These are phyloP conservation scores for Equus quagga DNA, from an alignment of 2,113 vertebrate genomes.

Conservation along the genomic window DNA sequence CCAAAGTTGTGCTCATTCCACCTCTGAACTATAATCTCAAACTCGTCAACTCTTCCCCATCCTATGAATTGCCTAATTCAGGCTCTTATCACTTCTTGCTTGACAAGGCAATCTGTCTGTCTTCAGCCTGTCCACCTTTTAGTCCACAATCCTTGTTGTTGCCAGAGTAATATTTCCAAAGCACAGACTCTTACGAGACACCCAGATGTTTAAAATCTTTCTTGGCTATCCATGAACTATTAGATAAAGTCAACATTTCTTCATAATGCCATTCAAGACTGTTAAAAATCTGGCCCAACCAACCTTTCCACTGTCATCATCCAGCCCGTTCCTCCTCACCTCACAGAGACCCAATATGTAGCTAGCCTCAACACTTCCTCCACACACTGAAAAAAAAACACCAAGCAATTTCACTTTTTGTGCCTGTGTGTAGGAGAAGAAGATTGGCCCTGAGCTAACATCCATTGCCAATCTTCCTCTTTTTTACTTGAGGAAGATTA, in stretches of 20 bases:
- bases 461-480: no score
- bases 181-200: not conserved
- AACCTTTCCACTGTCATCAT: not conserved
- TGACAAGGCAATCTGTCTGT: constrained; percentile 3
- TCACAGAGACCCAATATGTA: not conserved
- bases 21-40: not conserved
- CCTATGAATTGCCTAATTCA: not conserved
- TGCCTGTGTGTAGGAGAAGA: no score
- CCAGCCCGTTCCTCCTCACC: not conserved
- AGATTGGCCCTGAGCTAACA: no score
- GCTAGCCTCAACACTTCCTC: not conserved
- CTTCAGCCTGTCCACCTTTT: not conserved
- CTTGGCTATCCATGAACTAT: not conserved
- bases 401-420: not conserved
- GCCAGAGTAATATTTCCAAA: constrained; percentile 35
- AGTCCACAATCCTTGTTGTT: not conserved
- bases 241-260: constrained; percentile 14
- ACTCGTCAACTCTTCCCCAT: not conserved
- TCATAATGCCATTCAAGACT: constrained; percentile 28
- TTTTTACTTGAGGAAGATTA: no score
- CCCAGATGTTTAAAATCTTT: constrained; percentile 19
- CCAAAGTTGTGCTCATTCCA: not conserved
- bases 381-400: not conserved
- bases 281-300: not conserved
- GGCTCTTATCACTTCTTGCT: not conserved